Percentiles rank a stretch among this genome's conserved stretches.
Conservation (phyloP, 2,113 vertebrate genomes). For the Stercorarius parasiticus region DNA sequence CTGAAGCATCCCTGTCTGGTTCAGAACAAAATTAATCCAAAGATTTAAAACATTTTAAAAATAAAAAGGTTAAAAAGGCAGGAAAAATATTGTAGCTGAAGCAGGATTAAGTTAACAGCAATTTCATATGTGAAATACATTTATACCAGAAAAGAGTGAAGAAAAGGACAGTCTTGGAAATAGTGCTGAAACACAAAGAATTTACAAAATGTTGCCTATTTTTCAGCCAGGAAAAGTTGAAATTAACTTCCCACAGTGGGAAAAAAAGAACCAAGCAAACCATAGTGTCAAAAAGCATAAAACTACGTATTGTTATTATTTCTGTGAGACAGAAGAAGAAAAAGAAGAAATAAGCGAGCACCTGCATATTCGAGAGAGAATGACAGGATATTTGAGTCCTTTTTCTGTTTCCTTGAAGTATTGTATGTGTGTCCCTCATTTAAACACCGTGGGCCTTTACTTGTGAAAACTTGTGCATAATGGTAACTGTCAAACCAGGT, state of each 20-base stretch:
- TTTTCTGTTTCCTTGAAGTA: neutral
- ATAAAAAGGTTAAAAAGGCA: neutral
- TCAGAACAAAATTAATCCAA: slow-evolving; percentile 45
- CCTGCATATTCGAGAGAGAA: neutral
- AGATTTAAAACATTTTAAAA: slow-evolving; percentile 31
- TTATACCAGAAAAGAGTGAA: neutral
- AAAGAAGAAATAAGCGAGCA: neutral
- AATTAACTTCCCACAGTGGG: neutral
- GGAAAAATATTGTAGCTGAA: neutral
- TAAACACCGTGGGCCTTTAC: neutral
- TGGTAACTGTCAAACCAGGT: neutral
- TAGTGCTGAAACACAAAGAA: neutral
- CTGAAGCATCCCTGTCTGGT: slow-evolving; percentile 10
- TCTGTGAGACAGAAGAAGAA: neutral
- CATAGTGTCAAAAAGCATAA: neutral
- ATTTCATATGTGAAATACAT: neutral
- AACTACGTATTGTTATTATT: neutral
- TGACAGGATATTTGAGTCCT: neutral
- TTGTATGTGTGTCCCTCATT: neutral
- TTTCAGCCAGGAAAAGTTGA: neutral
- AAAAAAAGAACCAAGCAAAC: neutral
- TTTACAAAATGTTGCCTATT: neutral
- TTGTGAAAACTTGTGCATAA: neutral
- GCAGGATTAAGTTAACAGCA: neutral
- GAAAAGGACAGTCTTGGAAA: neutral